phyloP scores from a whole-genome alignment of 2,888 invertebrate species.

The Rhingia campestris region DNA sequence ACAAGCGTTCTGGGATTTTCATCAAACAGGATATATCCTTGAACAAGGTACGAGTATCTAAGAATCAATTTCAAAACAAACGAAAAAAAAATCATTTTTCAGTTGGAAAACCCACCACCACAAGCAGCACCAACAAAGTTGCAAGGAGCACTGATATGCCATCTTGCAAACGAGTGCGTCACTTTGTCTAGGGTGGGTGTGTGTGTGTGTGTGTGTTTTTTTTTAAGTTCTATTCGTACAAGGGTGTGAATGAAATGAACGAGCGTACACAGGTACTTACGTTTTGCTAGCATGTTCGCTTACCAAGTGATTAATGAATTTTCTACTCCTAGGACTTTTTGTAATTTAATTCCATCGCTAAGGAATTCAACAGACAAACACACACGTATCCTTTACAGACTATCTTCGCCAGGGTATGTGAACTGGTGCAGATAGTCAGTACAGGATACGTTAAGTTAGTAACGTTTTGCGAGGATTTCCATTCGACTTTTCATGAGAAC shows the following conservation, averaged over 20 bases:
- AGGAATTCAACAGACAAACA: conserved; percentile 9
- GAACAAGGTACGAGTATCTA: neutral
- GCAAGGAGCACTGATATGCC: neutral
- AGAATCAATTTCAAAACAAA: conserved; percentile 37
- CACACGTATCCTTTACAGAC: conserved; percentile 1
- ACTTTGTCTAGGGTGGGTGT: neutral
- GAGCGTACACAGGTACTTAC: conserved; percentile 1
- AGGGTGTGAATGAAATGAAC: conserved; percentile 43
- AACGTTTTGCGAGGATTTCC: conserved; percentile 3
- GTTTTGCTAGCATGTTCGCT: conserved; percentile 40
- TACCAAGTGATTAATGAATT: conserved; percentile 67
- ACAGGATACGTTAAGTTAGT: conserved; percentile 27
- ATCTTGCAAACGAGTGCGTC: neutral
- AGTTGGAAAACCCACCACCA: conserved; percentile 20
- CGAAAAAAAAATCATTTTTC: conserved; percentile 40
- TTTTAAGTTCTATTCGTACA: conserved; percentile 13
- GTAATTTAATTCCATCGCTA: conserved; percentile 53
- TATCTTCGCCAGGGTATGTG: too few species aligned
- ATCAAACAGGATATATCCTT: neutral
- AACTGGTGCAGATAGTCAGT: neutral
- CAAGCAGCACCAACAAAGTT: neutral
- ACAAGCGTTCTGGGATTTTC: conserved; percentile 23
- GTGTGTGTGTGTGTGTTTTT: neutral
- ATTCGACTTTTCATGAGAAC: neutral
- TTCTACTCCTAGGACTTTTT: conserved; percentile 48